These are phyloP conservation scores for Hemiprocne comata DNA, from an alignment of 2,113 vertebrate species.

Conservation along the genomic window DNA sequence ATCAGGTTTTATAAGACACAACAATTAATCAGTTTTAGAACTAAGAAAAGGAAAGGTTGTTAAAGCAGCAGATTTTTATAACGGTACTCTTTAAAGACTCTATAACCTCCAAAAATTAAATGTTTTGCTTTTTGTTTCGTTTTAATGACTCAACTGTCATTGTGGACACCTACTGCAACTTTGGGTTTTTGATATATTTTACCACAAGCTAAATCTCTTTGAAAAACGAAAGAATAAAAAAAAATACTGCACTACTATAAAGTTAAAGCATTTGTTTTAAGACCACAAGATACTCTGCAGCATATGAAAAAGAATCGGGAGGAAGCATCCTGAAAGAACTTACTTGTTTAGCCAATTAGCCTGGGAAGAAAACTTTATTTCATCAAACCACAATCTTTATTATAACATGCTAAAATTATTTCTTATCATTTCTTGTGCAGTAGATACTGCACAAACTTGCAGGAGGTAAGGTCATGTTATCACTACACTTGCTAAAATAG, in stretches of 20 bases:
- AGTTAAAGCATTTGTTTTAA: not conserved
- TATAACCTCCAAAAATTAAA: not conserved
- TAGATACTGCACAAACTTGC: not conserved
- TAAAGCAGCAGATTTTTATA: constrained; percentile 24
- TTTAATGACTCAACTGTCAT: not conserved
- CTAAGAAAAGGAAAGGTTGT: constrained; percentile 34
- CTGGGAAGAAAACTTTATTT: not conserved
- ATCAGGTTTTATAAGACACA: constrained; percentile 82
- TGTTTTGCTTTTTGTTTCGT: not conserved
- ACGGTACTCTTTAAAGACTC: not conserved
- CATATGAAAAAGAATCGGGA: rapidly evolving
- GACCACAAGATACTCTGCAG: not conserved
- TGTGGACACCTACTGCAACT: not conserved
- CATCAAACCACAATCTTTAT: not conserved
- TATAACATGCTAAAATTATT: not conserved
- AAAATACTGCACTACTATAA: not conserved
- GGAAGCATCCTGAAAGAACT: not conserved
- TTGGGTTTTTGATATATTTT: not conserved
- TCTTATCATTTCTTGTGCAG: not conserved
- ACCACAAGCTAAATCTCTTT: not conserved
- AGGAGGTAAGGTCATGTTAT: not conserved
- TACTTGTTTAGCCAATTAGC: not conserved
- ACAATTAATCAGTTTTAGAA: constrained; percentile 80
- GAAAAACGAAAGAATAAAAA: not conserved
- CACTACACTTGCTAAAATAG: not conserved